Base-by-base conservation (phyloP, 2,113 vertebrate genomes). In the Pagrus major region DNA sequence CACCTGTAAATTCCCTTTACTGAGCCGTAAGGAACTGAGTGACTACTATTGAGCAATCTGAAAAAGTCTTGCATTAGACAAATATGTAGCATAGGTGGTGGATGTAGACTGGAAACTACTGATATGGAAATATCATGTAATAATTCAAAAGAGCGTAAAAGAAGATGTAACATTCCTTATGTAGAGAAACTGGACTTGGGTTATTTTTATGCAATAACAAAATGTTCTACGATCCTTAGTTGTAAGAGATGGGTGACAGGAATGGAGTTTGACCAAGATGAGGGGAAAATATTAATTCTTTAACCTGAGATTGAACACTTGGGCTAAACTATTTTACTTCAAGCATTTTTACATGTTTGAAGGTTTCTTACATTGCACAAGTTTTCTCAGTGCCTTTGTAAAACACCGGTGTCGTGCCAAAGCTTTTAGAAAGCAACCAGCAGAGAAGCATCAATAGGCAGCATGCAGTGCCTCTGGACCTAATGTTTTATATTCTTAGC, bases 11-110 rank as follows among this genome's bases (percentile, higher is more conserved):
- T 71, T 29, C 23, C 15, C 21, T 66, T 56, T 47, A 39, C 47
- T 39, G 29, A 76, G 33, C 47, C 37, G 0, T 21, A 1, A 58
- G 15, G 14, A 47, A 49, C 18, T 21, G 20, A 63, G 11, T 15
- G 52, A 78, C 20, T 21, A 37, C 27, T 68, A 12, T 39, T 68
- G 27, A 46, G 18, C 21, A 67, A 39, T 41, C 37, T 67, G 44
- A 10, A 63, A 51, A 25, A 74, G 54, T 83, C 27, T 64, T 54
- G 6, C 41, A 71, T 18, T 73, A 54, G 33, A 73, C 5, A 59
- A 27, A 33, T 64, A 33, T 41, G 63, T 60, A 76, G 72, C 39
- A 25, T 46, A 15, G 0, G 11, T 52, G n/a, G 9, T 66, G 12
- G 68, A 71, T 55, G 11, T 42, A 60, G 51, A 35, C 9, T n/a